phyloP scores from a whole-genome alignment of 2,797 vertebrate genomes.

The Lagodon rhomboides region DNA sequence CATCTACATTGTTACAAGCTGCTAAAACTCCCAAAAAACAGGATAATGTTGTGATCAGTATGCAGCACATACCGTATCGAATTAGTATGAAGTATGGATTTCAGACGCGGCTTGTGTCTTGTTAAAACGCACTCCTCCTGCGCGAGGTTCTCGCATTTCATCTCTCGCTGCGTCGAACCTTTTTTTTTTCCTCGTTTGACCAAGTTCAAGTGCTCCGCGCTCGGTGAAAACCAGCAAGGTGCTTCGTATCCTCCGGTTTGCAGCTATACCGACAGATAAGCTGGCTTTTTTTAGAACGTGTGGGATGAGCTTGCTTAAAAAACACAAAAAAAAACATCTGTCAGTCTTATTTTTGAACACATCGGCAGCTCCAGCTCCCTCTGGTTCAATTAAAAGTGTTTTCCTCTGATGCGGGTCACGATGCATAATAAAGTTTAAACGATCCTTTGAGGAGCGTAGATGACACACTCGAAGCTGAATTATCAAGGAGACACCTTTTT shows the following conservation, averaged over 20 bases:
- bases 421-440: constrained; percentile 13
- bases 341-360: constrained; percentile 22
- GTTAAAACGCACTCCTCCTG: constrained; percentile 6
- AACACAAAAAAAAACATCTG: constrained; percentile 14
- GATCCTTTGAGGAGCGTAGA: not conserved
- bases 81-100: not conserved
- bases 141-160: constrained; percentile 1
- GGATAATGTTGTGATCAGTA: not conserved
- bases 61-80: not conserved
- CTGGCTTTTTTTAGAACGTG: constrained; percentile 15
- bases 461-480: constrained; percentile 11
- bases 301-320: constrained; percentile 26
- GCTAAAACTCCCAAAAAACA: not conserved
- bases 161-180: constrained; percentile 21
- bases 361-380: constrained; percentile 1
- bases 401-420: not conserved
- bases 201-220: not conserved
- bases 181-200: not conserved
- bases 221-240: not conserved
- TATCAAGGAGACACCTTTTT: constrained; percentile 1
- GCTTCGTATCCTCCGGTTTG: constrained; percentile 13
- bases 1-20: not conserved
- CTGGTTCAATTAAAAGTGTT: constrained; percentile 13
- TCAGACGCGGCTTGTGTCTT: not conserved
- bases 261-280: not conserved